These are phyloP conservation scores for Oceanites oceanicus DNA, from an alignment of 2,113 vertebrate species.

Conservation along the genomic window DNA sequence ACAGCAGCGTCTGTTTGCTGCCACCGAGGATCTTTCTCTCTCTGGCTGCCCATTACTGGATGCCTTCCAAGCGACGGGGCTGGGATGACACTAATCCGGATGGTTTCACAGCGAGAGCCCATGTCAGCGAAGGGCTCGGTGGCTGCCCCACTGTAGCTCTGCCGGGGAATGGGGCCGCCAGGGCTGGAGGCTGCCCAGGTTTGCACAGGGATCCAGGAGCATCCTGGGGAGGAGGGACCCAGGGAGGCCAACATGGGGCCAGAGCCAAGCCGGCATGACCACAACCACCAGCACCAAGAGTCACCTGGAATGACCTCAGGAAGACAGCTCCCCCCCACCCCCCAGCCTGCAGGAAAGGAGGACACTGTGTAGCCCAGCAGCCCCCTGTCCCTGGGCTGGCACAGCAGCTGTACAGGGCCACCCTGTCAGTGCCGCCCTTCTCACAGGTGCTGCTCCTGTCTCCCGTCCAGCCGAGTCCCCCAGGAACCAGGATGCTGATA, in stretches of 20 bases:
- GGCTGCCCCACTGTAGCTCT: background rate
- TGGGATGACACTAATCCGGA: background rate
- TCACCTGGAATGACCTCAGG: background rate
- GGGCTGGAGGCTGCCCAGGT: background rate
- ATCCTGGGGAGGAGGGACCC: background rate
- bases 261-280: background rate
- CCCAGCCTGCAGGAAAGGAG: background rate
- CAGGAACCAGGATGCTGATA: background rate
- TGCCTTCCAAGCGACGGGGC: background rate
- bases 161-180: background rate
- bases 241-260: background rate
- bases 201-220: background rate
- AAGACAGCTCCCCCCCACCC: background rate
- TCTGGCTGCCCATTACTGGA: background rate
- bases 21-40: slow-evolving; percentile 7
- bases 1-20: slow-evolving; percentile 20
- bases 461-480: background rate
- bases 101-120: background rate
- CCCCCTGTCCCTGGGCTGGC: background rate
- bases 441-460: background rate
- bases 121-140: fast-evolving
- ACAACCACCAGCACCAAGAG: background rate
- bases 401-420: background rate
- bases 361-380: fast-evolving
- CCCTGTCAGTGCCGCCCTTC: background rate